Evolutionary conservation across 2,113 vertebrate genomes (phyloP), one percentile per base, ranked within the genome.

Genomic region (Takifugu flavidus): DNA sequence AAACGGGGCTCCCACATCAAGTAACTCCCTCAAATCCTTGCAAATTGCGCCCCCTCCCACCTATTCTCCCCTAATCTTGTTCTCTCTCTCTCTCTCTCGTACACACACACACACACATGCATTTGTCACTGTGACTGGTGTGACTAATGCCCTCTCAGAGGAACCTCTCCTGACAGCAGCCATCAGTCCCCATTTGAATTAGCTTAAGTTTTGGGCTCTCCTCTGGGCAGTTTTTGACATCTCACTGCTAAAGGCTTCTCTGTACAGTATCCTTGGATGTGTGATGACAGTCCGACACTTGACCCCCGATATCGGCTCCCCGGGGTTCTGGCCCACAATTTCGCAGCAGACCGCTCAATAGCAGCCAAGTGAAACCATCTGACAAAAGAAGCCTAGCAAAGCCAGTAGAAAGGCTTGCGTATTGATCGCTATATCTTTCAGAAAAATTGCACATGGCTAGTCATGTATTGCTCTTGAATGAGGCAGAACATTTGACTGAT

Each of bases 1-100:
- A 72, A 79, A 75, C 67, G 75, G 51, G 20, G 65, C 43, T 75
- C 65, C 51, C 39, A 56, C 55, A 53, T 75, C 59, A 72, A 65
- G 64, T 56, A 59, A 67, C 67, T 78, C 56, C 27, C 28, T 63
- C 51, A 70, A 75, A 53, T 52, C 59, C 45, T 75, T 49, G 45
- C 15, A 67, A 73, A 61, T 42, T 52, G 51, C 59, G 49, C 47
- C 50, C 59, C 64, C 82, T 74, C 70, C 79, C 59, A 63, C 53
- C 12, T 27, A 28, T 62, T 71, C 7, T 52, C 13, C 52, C 53
- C 12, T 27, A 28, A 60, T 71, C 7, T 52, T 11, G 49, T 62
- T 62, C 39, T 70, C 58, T 57, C 55, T 53, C 45, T 54, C 46
- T 20, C 20, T 20, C 20, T 65, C 28, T 53, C 11, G 50, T 39